Evolutionary conservation across 2,888 invertebrate genomes (phyloP).

Genomic region (Calliopum simillimum): DNA sequence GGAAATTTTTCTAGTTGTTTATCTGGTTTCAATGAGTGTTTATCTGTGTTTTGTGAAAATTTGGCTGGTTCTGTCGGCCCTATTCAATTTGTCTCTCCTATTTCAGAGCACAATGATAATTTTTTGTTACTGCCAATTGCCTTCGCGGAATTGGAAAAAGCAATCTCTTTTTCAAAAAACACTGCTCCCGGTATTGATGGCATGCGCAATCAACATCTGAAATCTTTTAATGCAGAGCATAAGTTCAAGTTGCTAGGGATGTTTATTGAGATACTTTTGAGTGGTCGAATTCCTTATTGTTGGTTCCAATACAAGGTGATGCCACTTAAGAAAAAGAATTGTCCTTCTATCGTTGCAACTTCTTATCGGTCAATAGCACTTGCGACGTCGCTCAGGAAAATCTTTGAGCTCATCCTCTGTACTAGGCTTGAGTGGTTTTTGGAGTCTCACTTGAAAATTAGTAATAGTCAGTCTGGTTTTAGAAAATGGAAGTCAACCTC

Average conservation of each 20-base stretch:
- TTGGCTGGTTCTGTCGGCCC: constrained; percentile 16
- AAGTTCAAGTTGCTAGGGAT: background rate
- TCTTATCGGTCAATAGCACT: background rate
- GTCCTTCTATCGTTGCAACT: too few relatives aligned
- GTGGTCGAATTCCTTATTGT: background rate
- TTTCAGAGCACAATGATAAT: background rate
- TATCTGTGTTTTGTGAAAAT: constrained; percentile 3
- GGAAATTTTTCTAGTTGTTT: background rate
- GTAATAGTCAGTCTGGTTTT: too few relatives aligned
- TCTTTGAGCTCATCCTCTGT: background rate
- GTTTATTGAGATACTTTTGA: constrained; percentile 3
- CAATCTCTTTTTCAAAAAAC: background rate
- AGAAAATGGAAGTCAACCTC: too few relatives aligned
- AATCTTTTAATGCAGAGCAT: background rate
- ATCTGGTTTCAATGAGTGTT: background rate
- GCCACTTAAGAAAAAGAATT: constrained; percentile 1
- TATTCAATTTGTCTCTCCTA: background rate
- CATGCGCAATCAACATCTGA: too few relatives aligned
- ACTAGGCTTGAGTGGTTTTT: too few relatives aligned
- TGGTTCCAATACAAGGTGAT: constrained; percentile 18
- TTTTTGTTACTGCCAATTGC: background rate
- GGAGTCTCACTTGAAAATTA: too few relatives aligned
- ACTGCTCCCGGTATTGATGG: constrained; percentile 1
- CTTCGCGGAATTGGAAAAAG: background rate
- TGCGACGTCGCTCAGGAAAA: background rate